A percentile compares a stretch with the other conserved stretches of the same genome.
Conservation (phyloP, 2,888 invertebrate genomes). For the Fabriciana adippe region DNA sequence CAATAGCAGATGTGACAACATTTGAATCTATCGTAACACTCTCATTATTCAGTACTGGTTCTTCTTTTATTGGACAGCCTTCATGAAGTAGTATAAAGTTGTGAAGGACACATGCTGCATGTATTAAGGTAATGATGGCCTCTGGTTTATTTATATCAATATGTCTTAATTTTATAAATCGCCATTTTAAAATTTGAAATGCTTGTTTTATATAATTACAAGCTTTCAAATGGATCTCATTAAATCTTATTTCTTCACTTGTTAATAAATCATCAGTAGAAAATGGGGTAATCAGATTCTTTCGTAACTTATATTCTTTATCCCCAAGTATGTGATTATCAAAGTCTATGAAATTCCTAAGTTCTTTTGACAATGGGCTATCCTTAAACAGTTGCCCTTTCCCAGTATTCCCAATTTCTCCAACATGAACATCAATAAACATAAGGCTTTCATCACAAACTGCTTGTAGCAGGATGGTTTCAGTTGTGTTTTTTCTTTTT, state of each 20-base stretch:
- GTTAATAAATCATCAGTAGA: constrained; percentile 68
- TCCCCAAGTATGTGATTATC: constrained; percentile 74
- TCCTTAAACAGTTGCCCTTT: constrained; percentile 68
- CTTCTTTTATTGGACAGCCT: constrained; percentile 66
- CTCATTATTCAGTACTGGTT: constrained; percentile 63
- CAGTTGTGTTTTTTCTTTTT: constrained; percentile 54
- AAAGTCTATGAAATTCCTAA: constrained; percentile 67
- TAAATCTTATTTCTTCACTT: constrained; percentile 75
- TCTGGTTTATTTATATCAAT: constrained; percentile 63
- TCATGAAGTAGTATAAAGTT: constrained; percentile 73
- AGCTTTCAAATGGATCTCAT: constrained; percentile 71
- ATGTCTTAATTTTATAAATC: constrained; percentile 66
- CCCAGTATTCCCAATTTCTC: constrained; percentile 60
- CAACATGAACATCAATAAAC: constrained; percentile 68
- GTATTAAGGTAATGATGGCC: constrained; percentile 57
- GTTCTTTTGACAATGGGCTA: constrained; percentile 58
- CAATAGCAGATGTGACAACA: constrained; percentile 64
- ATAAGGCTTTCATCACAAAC: constrained; percentile 72
- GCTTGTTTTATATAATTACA: constrained; percentile 66
- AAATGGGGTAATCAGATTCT: constrained; percentile 71
- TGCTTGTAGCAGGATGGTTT: constrained; percentile 67
- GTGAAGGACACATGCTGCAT: constrained; percentile 69
- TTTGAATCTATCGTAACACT: constrained; percentile 64
- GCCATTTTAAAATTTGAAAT: constrained; percentile 67
- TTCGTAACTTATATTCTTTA: constrained; percentile 65